Evolutionary conservation across 2,888 invertebrate species (phyloP).

Genomic region (Eurytoma adleriae): DNA sequence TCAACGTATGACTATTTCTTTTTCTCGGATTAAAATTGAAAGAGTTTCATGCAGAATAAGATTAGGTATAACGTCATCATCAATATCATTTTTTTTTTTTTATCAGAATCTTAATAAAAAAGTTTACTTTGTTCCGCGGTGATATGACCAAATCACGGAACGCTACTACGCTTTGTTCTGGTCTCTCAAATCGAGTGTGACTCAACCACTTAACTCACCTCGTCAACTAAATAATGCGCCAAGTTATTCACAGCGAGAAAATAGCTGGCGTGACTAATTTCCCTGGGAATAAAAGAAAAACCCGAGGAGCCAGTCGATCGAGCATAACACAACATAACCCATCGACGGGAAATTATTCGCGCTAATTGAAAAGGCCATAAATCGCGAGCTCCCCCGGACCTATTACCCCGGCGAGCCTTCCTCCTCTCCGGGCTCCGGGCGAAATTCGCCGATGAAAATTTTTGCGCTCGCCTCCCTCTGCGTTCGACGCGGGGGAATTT

Average conservation of each 20-base stretch:
- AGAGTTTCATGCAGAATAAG: too few species aligned
- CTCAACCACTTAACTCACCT: too few species aligned
- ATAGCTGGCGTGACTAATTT: constrained; percentile 23
- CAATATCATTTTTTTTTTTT: too few species aligned
- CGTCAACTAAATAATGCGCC: too few species aligned
- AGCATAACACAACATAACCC: not conserved
- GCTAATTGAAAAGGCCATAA: not conserved
- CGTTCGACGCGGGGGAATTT: constrained; percentile 6
- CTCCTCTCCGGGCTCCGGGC: not conserved
- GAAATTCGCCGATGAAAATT: constrained; percentile 21
- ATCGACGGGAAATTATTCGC: not conserved
- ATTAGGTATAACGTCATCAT: too few species aligned
- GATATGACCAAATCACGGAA: too few species aligned
- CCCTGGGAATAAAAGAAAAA: not conserved
- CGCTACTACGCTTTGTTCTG: too few species aligned
- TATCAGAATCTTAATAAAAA: too few species aligned
- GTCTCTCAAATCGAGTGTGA: too few species aligned
- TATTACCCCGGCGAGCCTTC: not conserved
- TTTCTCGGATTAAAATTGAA: too few species aligned
- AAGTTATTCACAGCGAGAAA: not conserved
- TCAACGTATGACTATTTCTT: too few species aligned
- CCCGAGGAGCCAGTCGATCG: not conserved
- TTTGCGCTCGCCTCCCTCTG: not conserved
- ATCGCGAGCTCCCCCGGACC: not conserved
- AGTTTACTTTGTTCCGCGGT: too few species aligned